These are phyloP conservation scores for Harpalus rubripes DNA, from an alignment of 2,888 invertebrate genomes.

Conservation along the genomic window DNA sequence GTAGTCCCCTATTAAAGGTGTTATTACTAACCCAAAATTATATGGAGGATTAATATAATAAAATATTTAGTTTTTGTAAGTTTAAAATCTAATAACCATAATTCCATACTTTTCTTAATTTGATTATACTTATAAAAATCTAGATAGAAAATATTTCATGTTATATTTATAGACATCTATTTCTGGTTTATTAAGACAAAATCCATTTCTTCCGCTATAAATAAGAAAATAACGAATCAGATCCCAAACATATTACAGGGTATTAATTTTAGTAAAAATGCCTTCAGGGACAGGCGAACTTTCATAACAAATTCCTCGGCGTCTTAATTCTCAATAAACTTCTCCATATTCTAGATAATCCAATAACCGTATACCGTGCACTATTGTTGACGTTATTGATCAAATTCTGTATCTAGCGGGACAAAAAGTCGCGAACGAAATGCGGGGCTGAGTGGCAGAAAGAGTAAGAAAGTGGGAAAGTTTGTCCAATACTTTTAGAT, in stretches of 20 bases:
- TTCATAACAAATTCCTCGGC: constrained; percentile 49
- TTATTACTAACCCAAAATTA: too few species aligned
- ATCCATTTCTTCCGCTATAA: constrained; percentile 34
- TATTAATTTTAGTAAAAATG: constrained; percentile 46
- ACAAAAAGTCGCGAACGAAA: constrained; percentile 46
- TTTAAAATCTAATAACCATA: too few species aligned
- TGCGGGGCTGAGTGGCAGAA: constrained; percentile 22
- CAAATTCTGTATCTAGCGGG: constrained; percentile 50
- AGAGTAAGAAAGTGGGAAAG: constrained; percentile 51
- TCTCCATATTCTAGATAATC: constrained; percentile 56
- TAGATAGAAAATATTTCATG: background rate
- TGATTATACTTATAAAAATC: background rate
- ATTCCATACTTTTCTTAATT: constrained; percentile 19
- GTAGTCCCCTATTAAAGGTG: too few species aligned
- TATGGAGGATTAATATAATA: too few species aligned
- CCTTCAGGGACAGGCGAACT: constrained; percentile 24
- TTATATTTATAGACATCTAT: constrained; percentile 16
- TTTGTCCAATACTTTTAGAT: constrained; percentile 54
- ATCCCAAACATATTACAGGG: constrained; percentile 28
- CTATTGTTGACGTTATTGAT: constrained; percentile 60
- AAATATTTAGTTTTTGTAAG: too few species aligned
- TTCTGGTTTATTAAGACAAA: constrained; percentile 13
- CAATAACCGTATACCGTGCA: constrained; percentile 48
- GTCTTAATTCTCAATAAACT: constrained; percentile 50
- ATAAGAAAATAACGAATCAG: constrained; percentile 45